phyloP scores from a whole-genome alignment of 2,888 invertebrate genomes.

The Orthosia gothica region DNA sequence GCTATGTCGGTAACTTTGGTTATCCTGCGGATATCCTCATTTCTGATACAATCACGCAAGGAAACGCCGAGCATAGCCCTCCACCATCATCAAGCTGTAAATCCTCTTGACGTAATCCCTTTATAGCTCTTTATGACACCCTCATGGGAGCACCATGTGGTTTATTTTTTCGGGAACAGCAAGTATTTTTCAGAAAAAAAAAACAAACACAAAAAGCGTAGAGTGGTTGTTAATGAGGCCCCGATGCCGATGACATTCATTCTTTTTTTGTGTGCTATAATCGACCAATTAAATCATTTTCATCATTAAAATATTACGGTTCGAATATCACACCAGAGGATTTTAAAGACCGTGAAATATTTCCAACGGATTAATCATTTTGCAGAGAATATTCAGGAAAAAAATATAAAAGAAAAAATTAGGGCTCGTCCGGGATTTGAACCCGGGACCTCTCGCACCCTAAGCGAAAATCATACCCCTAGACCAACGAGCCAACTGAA shows the following conservation, averaged over 20 bases:
- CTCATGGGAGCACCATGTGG: too few species aligned
- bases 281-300: slow-evolving; percentile 41
- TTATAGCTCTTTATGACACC: not conserved
- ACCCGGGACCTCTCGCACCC: slow-evolving; percentile 91
- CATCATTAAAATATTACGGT: slow-evolving; percentile 60
- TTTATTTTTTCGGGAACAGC: not conserved
- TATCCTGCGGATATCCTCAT: too few species aligned
- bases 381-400: not conserved
- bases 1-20: too few species aligned
- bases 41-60: too few species aligned
- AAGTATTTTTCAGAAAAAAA: not conserved
- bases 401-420: slow-evolving; percentile 45
- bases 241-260: not conserved
- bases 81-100: not conserved
- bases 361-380: not conserved
- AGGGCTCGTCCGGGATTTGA: slow-evolving; percentile 91
- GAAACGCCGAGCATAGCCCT: too few species aligned
- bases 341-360: not conserved
- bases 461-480: slow-evolving; percentile 92
- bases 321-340: slow-evolving; percentile 18
- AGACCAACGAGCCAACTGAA: slow-evolving; percentile 88
- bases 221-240: slow-evolving; percentile 30
- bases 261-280: slow-evolving; percentile 11
- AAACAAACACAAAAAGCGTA: not conserved
- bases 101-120: not conserved